phyloP scores from a whole-genome alignment of 2,113 vertebrate genomes.

The Noctilio leporinus region DNA sequence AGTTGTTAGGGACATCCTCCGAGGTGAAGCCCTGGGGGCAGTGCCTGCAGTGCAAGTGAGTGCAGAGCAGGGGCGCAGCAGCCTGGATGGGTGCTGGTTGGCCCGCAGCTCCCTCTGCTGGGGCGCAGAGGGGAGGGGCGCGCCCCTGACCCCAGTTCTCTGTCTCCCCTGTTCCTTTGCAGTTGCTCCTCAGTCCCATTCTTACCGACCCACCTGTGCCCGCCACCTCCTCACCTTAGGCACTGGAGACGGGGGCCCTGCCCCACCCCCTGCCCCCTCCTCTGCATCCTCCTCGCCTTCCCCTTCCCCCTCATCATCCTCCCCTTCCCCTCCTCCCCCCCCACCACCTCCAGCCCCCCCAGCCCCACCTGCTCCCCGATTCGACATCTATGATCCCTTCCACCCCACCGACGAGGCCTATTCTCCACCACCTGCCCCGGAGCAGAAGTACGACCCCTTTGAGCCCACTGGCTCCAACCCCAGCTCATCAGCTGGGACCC shows the following conservation, averaged over 20 bases:
- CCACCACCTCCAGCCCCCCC: conserved; percentile 72
- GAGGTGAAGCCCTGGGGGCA: neutral
- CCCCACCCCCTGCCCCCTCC: conserved; percentile 73
- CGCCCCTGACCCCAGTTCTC: neutral
- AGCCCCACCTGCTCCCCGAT: conserved; percentile 53
- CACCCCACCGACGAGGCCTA: conserved; percentile 85
- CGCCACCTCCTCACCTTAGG: conserved; percentile 73
- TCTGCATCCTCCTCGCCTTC: conserved; percentile 82
- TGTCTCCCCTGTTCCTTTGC: neutral
- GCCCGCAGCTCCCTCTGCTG: neutral
- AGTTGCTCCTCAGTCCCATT: conserved; percentile 62
- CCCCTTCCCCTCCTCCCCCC: conserved; percentile 78
- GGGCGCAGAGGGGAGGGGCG: accelerated
- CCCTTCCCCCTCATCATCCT: conserved; percentile 79
- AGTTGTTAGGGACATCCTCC: neutral
- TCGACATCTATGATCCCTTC: conserved; percentile 90
- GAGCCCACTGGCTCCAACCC: conserved; percentile 91
- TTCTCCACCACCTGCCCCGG: conserved; percentile 74
- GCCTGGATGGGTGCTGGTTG: neutral
- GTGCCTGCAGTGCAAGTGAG: neutral
- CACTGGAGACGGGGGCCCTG: conserved; percentile 73
- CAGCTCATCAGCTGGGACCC: conserved; percentile 76
- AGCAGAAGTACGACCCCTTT: conserved; percentile 93
- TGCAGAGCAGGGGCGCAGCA: neutral
- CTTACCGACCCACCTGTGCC: conserved; percentile 45